These are phyloP conservation scores for Scaptomyza cyrtandrae DNA, from an alignment of 2,888 invertebrate species.

Conservation along the genomic window DNA sequence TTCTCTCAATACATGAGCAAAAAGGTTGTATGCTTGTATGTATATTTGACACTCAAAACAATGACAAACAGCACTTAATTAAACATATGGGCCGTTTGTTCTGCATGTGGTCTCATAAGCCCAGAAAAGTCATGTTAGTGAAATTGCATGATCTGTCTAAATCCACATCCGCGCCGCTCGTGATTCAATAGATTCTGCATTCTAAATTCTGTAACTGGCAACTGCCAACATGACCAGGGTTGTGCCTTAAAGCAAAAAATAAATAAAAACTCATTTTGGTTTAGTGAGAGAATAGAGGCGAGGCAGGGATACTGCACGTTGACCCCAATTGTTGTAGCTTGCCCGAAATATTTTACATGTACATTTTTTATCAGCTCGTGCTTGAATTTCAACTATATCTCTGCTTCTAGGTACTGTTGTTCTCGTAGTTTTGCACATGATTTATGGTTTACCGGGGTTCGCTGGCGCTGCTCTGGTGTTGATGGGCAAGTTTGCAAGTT, in stretches of 20 bases:
- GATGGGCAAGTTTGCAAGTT: conserved; percentile 47
- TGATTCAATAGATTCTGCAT: conserved; percentile 41
- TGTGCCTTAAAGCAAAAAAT: conserved; percentile 21
- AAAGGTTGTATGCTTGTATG: neutral
- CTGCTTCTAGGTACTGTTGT: conserved; percentile 31
- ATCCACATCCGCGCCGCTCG: conserved; percentile 25
- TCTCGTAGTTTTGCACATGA: conserved; percentile 54
- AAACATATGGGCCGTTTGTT: conserved; percentile 20
- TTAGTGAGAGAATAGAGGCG: neutral
- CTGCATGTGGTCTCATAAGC: neutral
- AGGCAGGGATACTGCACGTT: conserved; percentile 42
- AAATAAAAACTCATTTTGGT: conserved; percentile 36
- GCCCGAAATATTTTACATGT: conserved; percentile 67
- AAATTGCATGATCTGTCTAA: conserved; percentile 32
- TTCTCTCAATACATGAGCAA: neutral
- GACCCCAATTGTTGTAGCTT: conserved; percentile 67
- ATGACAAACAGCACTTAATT: neutral
- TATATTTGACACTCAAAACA: conserved; percentile 7
- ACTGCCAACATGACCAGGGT: conserved; percentile 19
- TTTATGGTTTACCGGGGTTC: conserved; percentile 56
- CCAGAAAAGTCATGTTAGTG: conserved; percentile 43
- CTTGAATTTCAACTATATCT: conserved; percentile 70
- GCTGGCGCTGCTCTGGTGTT: conserved; percentile 41
- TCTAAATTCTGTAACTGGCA: conserved; percentile 20
- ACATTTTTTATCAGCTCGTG: conserved; percentile 72